phyloP scores from a whole-genome alignment of 2,113 vertebrate species.

The Piliocolobus tephrosceles region DNA sequence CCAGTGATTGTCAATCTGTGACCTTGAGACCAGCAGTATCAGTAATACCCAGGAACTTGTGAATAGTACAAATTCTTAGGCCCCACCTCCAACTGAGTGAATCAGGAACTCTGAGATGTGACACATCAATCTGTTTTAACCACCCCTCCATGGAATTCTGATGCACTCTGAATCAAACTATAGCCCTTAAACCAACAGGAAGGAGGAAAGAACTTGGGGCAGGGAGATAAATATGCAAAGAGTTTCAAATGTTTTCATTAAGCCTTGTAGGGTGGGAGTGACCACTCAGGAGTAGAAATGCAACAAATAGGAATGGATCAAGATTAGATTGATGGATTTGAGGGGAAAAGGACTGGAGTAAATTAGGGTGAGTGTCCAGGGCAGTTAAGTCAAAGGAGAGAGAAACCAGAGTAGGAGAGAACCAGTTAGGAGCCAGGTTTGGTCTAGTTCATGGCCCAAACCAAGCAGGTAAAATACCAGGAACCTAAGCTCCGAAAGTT shows the following conservation, averaged over 20 bases:
- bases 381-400: not conserved
- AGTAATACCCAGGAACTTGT: not conserved
- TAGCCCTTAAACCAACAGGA: not conserved
- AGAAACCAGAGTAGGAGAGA: not conserved
- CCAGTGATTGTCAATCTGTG: not conserved
- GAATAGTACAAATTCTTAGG: not conserved
- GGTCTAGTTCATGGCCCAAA: not conserved
- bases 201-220: not conserved
- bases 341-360: not conserved
- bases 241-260: not conserved
- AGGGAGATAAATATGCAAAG: not conserved
- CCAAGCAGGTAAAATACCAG: not conserved
- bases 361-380: not conserved
- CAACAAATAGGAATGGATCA: not conserved
- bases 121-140: not conserved
- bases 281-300: not conserved
- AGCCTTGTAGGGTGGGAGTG: not conserved
- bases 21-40: not conserved
- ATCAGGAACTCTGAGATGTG: not conserved
- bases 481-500: not conserved
- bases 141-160: not conserved
- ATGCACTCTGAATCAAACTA: not conserved
- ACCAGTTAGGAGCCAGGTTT: not conserved
- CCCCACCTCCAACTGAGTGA: not conserved
- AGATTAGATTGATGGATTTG: not conserved